These are phyloP conservation scores for Shargacucullia verbasci DNA, from an alignment of 2,888 invertebrate species.

Conservation along the genomic window DNA sequence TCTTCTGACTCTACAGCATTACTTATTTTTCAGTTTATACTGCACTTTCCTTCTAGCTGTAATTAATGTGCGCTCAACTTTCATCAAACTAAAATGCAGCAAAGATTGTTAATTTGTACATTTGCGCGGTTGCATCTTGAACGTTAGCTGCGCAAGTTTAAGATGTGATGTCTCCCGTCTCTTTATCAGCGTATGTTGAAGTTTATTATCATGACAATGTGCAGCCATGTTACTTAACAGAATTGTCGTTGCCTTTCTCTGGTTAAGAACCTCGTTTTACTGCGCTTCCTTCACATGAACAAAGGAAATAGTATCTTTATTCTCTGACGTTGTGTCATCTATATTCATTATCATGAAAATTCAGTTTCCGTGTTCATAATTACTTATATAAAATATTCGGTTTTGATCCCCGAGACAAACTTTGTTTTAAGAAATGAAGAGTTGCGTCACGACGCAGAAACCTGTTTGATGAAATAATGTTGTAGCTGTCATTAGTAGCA, in stretches of 20 bases:
- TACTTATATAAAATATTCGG: not conserved
- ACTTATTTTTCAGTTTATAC: conserved; percentile 29
- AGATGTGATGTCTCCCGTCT: conserved; percentile 39
- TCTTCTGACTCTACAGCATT: conserved; percentile 12
- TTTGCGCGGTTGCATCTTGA: conserved; percentile 36
- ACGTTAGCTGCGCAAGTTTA: conserved; percentile 52
- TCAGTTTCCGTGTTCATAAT: not conserved
- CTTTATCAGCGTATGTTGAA: conserved; percentile 33
- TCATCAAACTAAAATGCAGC: conserved; percentile 25
- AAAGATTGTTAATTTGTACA: conserved; percentile 28
- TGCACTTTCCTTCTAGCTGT: conserved; percentile 21
- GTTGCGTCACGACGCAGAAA: no score
- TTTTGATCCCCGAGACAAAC: not conserved
- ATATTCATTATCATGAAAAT: not conserved
- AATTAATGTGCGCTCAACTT: conserved; percentile 31
- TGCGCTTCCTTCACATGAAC: not conserved
- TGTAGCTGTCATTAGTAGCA: no score
- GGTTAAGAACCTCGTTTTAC: not conserved
- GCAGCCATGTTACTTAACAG: conserved; percentile 10
- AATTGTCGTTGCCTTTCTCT: conserved; percentile 5
- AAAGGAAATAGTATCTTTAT: not conserved
- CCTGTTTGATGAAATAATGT: no score
- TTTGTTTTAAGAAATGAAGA: no score
- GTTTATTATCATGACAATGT: conserved; percentile 28
- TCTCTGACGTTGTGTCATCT: not conserved